Evolutionary conservation across 30 jellyfish, hydroid and myxozoan genomes (phyloP).

Genomic region (Pseudorhiza aurosa): DNA sequence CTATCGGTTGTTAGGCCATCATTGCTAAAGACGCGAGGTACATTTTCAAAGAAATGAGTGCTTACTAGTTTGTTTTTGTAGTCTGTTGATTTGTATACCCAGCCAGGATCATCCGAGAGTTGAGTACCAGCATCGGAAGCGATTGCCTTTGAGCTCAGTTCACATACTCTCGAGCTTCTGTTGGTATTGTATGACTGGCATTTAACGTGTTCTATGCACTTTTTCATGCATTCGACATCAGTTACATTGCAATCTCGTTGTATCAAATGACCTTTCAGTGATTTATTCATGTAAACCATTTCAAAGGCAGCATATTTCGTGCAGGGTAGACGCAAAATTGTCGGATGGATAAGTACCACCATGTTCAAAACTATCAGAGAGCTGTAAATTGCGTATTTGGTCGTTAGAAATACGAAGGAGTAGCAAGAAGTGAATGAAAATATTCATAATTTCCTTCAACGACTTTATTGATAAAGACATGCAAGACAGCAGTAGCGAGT

Average conservation of each 20-base stretch:
- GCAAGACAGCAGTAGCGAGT: too few relatives aligned
- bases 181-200: slow-evolving; percentile 21
- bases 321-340: slow-evolving; percentile 19
- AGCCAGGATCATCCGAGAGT: slow-evolving; percentile 14
- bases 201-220: not conserved
- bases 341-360: not conserved
- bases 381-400: too few relatives aligned
- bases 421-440: too few relatives aligned
- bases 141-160: not conserved
- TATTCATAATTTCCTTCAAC: too few relatives aligned
- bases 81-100: slow-evolving; percentile 35
- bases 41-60: too few relatives aligned
- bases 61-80: slow-evolving; percentile 12
- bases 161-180: not conserved
- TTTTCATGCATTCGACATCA: slow-evolving; percentile 6
- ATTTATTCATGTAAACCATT: not conserved
- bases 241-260: not conserved
- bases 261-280: not conserved
- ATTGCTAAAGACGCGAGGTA: too few relatives aligned
- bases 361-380: too few relatives aligned
- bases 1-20: too few relatives aligned
- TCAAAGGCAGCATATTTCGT: slow-evolving; percentile 6
- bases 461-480: too few relatives aligned
- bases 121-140: not conserved
- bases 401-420: too few relatives aligned